Evolutionary conservation across 2,797 vertebrate species (phyloP).

Genomic region (Myotis findleyi): DNA sequence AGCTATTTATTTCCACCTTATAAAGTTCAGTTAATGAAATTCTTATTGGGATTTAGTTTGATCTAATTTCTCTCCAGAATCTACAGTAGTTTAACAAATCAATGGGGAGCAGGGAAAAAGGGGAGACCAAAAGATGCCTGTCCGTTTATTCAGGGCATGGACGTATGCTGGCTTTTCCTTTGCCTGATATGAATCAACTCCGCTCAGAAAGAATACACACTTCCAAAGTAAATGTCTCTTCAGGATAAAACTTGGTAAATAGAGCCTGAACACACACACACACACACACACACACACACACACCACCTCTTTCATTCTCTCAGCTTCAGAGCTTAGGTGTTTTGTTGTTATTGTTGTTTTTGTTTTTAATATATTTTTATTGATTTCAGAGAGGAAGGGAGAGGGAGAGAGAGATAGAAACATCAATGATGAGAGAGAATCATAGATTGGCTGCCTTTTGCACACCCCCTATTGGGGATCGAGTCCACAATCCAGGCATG

Average conservation of each 20-base stretch:
- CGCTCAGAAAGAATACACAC: background rate
- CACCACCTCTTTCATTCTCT: background rate
- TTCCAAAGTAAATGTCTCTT: conserved; percentile 37
- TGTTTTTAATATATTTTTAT: too few relatives aligned
- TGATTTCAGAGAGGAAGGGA: too few relatives aligned
- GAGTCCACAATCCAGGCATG: too few relatives aligned
- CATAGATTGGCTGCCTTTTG: too few relatives aligned
- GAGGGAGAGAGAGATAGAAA: too few relatives aligned
- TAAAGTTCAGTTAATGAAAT: conserved; percentile 17
- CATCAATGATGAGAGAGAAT: too few relatives aligned
- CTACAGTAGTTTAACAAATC: conserved; percentile 22
- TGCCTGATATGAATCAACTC: background rate
- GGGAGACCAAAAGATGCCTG: background rate
- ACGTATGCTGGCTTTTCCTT: background rate
- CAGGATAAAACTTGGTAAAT: background rate
- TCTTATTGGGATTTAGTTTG: background rate
- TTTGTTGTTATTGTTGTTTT: background rate
- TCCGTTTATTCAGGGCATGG: conserved; percentile 4
- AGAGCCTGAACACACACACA: background rate
- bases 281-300: background rate
- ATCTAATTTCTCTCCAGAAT: background rate
- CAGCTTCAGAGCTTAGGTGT: background rate
- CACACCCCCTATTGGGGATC: too few relatives aligned
- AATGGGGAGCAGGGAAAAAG: background rate
- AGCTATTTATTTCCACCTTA: conserved; percentile 8